These are phyloP conservation scores for Drosophila oshimai DNA, from an alignment of 1,140 invertebrate genomes.

Conservation along the genomic window DNA sequence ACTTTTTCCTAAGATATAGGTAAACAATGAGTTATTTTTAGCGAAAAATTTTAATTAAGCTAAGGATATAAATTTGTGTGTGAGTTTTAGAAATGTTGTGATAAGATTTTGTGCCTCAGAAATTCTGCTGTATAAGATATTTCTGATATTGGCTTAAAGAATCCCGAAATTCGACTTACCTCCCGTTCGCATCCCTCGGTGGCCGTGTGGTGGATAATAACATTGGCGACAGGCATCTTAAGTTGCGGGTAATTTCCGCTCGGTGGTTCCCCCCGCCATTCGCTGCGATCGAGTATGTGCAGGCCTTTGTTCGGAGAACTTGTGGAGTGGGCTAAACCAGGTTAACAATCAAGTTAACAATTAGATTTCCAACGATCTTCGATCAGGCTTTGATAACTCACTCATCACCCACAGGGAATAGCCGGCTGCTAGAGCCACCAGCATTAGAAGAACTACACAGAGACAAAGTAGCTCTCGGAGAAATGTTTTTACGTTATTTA, in stretches of 20 bases:
- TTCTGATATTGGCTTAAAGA: no score
- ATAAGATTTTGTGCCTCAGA: neutral
- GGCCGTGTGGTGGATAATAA: conserved; percentile 85
- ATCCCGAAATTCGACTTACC: conserved; percentile 61
- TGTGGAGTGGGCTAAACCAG: conserved; percentile 25
- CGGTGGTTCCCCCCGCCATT: conserved; percentile 86
- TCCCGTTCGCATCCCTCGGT: conserved; percentile 83
- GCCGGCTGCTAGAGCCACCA: conserved; percentile 36
- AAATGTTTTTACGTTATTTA: conserved; percentile 3
- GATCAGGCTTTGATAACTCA: conserved; percentile 9
- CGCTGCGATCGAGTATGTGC: conserved; percentile 82
- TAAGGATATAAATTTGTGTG: no score
- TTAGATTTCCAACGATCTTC: neutral
- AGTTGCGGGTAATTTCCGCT: conserved; percentile 74
- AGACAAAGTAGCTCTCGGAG: conserved; percentile 36
- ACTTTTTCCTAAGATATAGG: no score
- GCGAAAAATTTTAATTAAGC: no score
- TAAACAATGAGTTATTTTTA: no score
- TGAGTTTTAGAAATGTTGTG: no score
- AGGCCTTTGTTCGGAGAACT: conserved; percentile 9
- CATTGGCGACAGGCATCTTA: conserved; percentile 83
- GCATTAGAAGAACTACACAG: conserved; percentile 34
- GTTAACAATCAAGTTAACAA: neutral
- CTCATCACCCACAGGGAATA: conserved; percentile 60
- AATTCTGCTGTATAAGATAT: neutral